Evolutionary conservation across 1,140 invertebrate species (phyloP), one percentile per base, ranked within the genome.

Genomic region (Ruditapes philippinarum): DNA sequence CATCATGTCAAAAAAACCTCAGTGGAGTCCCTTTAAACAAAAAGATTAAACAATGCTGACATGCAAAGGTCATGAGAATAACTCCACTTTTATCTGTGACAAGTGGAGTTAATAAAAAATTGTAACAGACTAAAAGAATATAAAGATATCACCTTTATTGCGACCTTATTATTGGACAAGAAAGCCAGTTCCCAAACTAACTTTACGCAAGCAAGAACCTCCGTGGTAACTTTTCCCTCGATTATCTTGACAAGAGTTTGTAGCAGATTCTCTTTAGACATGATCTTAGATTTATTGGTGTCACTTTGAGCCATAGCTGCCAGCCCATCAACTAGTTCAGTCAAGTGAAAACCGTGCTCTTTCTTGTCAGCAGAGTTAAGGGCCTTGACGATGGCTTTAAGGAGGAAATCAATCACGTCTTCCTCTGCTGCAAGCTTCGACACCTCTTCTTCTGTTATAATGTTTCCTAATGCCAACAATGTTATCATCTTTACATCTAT

Each of bases 401-500:
- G 76, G 17, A 88, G 78, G 65, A 88, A 88, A 25, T 88, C 76
- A 7, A 88, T 73, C 1, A 88, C 76, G 38, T 81, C 42, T 3
- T 28, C 65, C 25, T 81, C 78, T 0, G 42, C 45, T 4, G 62
- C 57, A 9, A 88, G 28, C 25, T 68, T 88, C 2, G 76, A 68
- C 12, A 80, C 60, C 38, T 88, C 86, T 12, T 88, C 40, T 42
- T 88, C 86, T n/a, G 57, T 81, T 12, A 88, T 49, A 40, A 88
- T 49, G 76, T 88, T 81, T n/a, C 60, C 86, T 7, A 88, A 25
- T 4, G 76, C 78, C 19, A 88, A 40, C 38, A 88, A 31, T 25
- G 86, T 81, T 22, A 88, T 38, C 86, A 88, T 88, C 49, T 88
- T 80, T 25, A 88, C 65, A 38, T 88, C 86, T 88, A 54, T 28